A percentile compares a stretch with the other conserved stretches of the same genome.
Evolutionary conservation across 1,140 invertebrate species (phyloP).

Genomic region (Drosophila repleta): DNA sequence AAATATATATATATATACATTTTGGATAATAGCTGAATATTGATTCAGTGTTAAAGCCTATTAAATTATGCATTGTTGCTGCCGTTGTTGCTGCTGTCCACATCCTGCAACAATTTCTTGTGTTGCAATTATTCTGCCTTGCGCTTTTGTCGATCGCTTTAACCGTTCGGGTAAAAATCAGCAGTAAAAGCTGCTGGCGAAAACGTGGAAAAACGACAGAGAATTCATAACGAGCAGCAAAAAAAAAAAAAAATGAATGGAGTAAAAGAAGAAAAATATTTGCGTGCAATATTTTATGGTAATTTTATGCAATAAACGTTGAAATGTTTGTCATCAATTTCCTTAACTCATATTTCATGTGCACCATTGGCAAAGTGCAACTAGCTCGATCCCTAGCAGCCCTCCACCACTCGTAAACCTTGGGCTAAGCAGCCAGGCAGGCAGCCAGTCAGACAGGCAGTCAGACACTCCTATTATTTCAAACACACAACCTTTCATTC

Average conservation of each 20-base stretch:
- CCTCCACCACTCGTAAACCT: background rate
- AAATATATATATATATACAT: background rate
- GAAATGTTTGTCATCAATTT: constrained; percentile 82
- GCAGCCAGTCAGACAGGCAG: background rate
- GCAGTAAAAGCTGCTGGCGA: background rate
- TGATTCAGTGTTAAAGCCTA: constrained; percentile 12
- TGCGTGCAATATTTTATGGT: constrained; percentile 77
- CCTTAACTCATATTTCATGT: constrained; percentile 82
- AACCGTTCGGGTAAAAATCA: constrained; percentile 4
- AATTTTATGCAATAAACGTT: constrained; percentile 82
- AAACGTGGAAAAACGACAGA: constrained; percentile 13
- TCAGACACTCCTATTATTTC: constrained; percentile 53
- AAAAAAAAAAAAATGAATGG: constrained; percentile 13
- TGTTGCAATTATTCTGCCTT: constrained; percentile 33
- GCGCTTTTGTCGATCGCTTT: constrained; percentile 23
- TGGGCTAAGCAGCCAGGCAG: too few relatives aligned
- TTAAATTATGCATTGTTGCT: background rate
- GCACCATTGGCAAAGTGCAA: constrained; percentile 43
- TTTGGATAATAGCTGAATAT: constrained; percentile 1
- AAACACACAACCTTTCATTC: constrained; percentile 39
- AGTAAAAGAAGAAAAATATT: constrained; percentile 54
- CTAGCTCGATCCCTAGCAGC: background rate
- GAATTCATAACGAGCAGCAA: constrained; percentile 59
- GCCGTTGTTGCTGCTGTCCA: background rate
- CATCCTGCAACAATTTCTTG: constrained; percentile 9